Percentiles rank a stretch among this genome's conserved stretches.
These are phyloP conservation scores for Eufriesea mexicana DNA, from an alignment of 1,140 invertebrate species.

Conservation along the genomic window DNA sequence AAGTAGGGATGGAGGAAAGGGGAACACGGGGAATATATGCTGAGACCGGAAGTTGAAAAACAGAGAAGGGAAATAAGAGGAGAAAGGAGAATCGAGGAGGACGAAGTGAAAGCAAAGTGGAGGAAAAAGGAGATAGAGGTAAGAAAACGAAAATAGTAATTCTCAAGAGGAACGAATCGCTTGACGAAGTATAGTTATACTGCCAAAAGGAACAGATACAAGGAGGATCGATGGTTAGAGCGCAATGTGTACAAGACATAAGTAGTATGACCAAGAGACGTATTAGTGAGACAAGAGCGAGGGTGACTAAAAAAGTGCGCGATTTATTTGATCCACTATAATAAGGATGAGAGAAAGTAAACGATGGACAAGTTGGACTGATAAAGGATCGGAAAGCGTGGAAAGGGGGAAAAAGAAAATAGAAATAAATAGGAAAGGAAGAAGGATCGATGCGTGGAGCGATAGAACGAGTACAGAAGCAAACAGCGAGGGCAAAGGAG, in stretches of 20 bases:
- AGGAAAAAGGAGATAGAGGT: neutral
- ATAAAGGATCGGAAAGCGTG: neutral
- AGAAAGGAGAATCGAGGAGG: too few species aligned
- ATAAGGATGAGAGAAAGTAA: neutral
- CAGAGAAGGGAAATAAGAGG: neutral
- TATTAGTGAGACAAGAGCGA: too few species aligned
- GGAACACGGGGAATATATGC: neutral
- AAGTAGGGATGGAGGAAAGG: too few species aligned
- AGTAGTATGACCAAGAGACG: too few species aligned
- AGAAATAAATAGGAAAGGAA: neutral
- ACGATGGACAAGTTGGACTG: neutral
- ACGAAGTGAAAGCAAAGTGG: slow-evolving; percentile 3
- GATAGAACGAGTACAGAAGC: slow-evolving; percentile 17
- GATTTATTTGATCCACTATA: too few species aligned
- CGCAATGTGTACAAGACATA: too few species aligned
- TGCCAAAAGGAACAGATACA: slow-evolving; percentile 1
- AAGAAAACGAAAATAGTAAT: slow-evolving; percentile 11
- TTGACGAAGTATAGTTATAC: neutral
- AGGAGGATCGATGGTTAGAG: too few species aligned
- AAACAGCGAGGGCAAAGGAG: slow-evolving; percentile 3
- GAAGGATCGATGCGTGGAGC: neutral
- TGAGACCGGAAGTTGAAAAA: slow-evolving; percentile 29
- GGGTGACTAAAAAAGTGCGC: too few species aligned
- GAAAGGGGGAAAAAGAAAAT: neutral
- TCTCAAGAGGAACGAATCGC: neutral